Conservation (phyloP, 2,888 invertebrate species). For the Metallyticus violacea region DNA sequence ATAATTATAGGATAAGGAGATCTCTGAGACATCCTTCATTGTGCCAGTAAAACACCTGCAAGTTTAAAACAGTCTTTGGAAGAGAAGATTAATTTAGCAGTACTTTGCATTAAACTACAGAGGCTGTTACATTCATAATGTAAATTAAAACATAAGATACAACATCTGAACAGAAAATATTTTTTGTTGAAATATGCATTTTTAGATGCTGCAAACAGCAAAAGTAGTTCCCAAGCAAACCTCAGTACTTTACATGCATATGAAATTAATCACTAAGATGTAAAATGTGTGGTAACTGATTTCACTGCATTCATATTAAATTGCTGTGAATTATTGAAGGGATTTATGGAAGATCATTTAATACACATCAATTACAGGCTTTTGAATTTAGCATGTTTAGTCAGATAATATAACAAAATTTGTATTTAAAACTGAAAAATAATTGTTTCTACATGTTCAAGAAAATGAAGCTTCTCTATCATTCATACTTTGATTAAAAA, state of each 20-base stretch:
- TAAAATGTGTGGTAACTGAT: not conserved
- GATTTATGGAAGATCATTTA: not conserved
- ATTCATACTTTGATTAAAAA: no score
- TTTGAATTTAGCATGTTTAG: not conserved
- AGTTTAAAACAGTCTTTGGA: not conserved
- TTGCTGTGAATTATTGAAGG: not conserved
- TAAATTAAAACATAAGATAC: not conserved
- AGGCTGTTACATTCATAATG: not conserved
- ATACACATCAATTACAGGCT: not conserved
- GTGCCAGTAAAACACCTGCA: not conserved
- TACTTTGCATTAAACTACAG: not conserved
- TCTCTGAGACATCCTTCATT: not conserved
- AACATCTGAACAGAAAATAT: not conserved
- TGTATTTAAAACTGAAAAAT: no score
- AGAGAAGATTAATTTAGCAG: not conserved
- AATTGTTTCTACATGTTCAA: no score
- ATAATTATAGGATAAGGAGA: not conserved
- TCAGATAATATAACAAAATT: not conserved
- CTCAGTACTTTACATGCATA: not conserved
- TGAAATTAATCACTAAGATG: not conserved
- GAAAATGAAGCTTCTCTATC: no score
- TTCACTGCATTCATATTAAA: not conserved
- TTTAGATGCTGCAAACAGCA: not conserved
- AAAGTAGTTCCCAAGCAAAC: not conserved
- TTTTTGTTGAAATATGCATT: not conserved